Evolutionary conservation across 2,113 vertebrate species (phyloP).

Genomic region (Gavialis gangeticus): DNA sequence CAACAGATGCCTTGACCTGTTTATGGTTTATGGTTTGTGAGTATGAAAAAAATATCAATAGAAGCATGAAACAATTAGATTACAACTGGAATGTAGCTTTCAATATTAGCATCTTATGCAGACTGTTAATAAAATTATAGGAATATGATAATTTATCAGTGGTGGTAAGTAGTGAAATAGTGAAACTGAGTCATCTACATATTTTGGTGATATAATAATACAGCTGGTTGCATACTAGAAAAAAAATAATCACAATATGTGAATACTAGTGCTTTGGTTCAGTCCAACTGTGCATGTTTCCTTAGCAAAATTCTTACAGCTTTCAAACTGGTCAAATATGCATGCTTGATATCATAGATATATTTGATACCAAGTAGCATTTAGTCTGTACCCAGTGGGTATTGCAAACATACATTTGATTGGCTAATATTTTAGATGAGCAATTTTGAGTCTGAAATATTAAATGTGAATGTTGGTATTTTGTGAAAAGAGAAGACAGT

Average conservation of each 20-base stretch:
- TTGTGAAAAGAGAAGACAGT: not conserved
- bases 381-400: not conserved
- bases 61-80: not conserved
- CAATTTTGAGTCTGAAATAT: not conserved
- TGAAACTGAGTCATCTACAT: not conserved
- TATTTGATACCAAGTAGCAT: not conserved
- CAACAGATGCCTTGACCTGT: conserved; percentile 39
- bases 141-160: not conserved
- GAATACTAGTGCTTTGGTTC: not conserved
- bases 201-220: not conserved
- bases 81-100: not conserved
- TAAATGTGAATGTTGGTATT: not conserved
- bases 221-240: not conserved
- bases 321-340: not conserved
- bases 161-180: not conserved
- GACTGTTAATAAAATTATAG: not conserved
- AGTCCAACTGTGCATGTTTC: too few relatives aligned
- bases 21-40: not conserved
- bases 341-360: not conserved
- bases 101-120: not conserved
- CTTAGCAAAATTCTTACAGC: too few relatives aligned
- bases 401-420: not conserved
- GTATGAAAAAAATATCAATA: conserved; percentile 10
- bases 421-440: not conserved
- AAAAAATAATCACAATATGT: not conserved